Evolutionary conservation across 2,888 invertebrate species (phyloP).

Genomic region (Mesorhabditis spiculigera): DNA sequence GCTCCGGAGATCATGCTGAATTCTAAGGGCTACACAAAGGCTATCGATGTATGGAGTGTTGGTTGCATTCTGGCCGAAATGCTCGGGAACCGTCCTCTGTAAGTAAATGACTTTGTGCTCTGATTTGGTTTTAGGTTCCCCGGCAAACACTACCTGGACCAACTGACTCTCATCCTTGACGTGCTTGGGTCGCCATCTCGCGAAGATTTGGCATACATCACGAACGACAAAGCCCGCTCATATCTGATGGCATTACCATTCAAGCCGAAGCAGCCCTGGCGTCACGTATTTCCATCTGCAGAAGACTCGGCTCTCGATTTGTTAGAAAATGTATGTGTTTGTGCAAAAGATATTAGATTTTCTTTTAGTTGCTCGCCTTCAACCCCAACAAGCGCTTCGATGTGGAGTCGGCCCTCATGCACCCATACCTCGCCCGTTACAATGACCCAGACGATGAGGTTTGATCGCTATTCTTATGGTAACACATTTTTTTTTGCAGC

Average conservation of each 20-base stretch:
- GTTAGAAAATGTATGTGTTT: constrained; percentile 72
- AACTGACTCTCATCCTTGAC: constrained; percentile 94
- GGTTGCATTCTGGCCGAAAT: constrained; percentile 99
- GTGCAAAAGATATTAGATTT: background rate
- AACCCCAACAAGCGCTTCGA: constrained; percentile 91
- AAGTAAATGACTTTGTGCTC: background rate
- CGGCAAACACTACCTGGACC: constrained; percentile 97
- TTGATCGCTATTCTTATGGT: constrained; percentile 22
- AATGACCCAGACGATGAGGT: constrained; percentile 99
- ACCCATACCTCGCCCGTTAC: constrained; percentile 98
- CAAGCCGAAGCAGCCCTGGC: constrained; percentile 95
- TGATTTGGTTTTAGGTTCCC: constrained; percentile 70
- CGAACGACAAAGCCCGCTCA: constrained; percentile 96
- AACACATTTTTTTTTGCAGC: constrained; percentile 68
- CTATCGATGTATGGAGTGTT: constrained; percentile 91
- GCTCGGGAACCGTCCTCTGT: constrained; percentile 64
- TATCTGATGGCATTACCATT: constrained; percentile 93
- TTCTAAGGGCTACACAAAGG: constrained; percentile 76
- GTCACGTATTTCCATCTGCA: constrained; percentile 84
- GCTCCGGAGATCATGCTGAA: constrained; percentile 99
- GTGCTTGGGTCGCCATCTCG: constrained; percentile 93
- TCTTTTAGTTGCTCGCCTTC: constrained; percentile 82
- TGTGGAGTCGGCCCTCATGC: constrained; percentile 94
- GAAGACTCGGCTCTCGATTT: constrained; percentile 90
- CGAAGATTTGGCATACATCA: constrained; percentile 96